Percentiles rank a stretch among this genome's conserved stretches.
phyloP scores from a whole-genome alignment of 2,888 invertebrate genomes.

The Listrodromus nycthemerus region DNA sequence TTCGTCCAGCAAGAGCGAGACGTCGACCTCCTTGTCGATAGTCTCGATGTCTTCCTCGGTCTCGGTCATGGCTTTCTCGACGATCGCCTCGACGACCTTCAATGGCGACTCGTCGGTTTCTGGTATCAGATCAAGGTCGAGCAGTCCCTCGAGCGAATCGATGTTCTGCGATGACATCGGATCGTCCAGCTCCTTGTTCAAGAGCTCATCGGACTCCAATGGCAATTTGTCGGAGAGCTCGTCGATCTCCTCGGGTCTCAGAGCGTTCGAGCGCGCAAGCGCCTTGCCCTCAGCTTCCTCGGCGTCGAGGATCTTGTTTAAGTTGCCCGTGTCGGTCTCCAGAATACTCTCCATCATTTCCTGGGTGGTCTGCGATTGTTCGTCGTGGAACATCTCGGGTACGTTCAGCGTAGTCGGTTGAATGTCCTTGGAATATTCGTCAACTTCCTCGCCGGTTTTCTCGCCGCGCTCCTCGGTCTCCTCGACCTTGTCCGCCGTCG shows the following conservation, averaged over 20 bases:
- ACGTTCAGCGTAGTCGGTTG: slow-evolving; percentile 60
- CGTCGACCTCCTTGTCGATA: slow-evolving; percentile 69
- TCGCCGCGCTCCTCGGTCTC: slow-evolving; percentile 41
- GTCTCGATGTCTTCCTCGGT: slow-evolving; percentile 59
- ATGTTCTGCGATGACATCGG: slow-evolving; percentile 69
- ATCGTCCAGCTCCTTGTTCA: slow-evolving; percentile 70
- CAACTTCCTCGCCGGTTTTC: slow-evolving; percentile 34
- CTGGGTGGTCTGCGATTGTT: slow-evolving; percentile 70
- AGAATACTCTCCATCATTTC: slow-evolving; percentile 71
- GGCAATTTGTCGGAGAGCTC: slow-evolving; percentile 66
- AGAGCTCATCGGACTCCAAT: slow-evolving; percentile 66
- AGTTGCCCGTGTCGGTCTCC: slow-evolving; percentile 67
- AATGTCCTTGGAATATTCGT: slow-evolving; percentile 62
- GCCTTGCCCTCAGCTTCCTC: slow-evolving; percentile 64
- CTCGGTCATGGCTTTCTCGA: slow-evolving; percentile 54
- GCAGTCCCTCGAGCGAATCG: slow-evolving; percentile 72
- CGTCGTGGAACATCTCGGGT: slow-evolving; percentile 70
- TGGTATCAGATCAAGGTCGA: slow-evolving; percentile 72
- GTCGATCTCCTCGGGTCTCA: slow-evolving; percentile 54
- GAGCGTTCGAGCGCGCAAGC: slow-evolving; percentile 59
- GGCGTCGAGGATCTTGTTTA: slow-evolving; percentile 70
- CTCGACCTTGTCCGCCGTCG: slow-evolving; percentile 33
- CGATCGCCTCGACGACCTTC: slow-evolving; percentile 59
- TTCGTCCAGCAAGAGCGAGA: slow-evolving; percentile 70
- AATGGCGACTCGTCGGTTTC: slow-evolving; percentile 58